Evolutionary conservation across 2,797 vertebrate genomes (phyloP), one percentile per base, ranked within the genome.

Genomic region (Rhynchotus rufescens): DNA sequence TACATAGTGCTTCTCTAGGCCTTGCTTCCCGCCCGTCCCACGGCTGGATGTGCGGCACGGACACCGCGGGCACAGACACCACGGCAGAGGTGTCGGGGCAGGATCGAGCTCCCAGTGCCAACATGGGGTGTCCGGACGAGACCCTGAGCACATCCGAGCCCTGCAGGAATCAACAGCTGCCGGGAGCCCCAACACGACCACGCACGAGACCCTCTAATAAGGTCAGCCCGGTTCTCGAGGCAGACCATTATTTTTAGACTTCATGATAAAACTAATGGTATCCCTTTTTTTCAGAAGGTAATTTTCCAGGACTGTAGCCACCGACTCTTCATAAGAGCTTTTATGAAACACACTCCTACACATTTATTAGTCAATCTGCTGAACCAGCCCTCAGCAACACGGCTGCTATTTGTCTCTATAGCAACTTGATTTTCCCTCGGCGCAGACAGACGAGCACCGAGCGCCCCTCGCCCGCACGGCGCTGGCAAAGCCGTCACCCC

Each of bases 141-240:
- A n/a, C 38, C 22, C 67, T 40, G 0, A 0, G 4, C 40, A 13
- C 40, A 40, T 12, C 5, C 4, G 40, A 40, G 40, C 40, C 40
- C 40, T 12, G 17, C 11, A 15, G 47, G 77, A 73, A 78, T 56
- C 57, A 49, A 12, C 9, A 36, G 40, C 68, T 93, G 89, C 80
- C 91, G 94, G 92, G 74, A 92, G 52, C 36, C 77, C 92, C 38
- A 1, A 83, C 79, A 85, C 0, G 0, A 76, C 73, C 72, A 81
- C 92, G 90, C 94, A 90, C 84, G 85, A 95, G 90, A 59, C 95
- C 94, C 95, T 94, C 89, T 92, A 95, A 92, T 59, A 85, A 91
- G 92, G 95, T 90, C 95, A 92, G 80, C 64, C 45, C 87, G 89
- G 89, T 88, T 73, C 94, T 92, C 92, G 94, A 94, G 92, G 81